Percentiles rank a stretch among this genome's conserved stretches.
Conservation (phyloP, 2,113 vertebrate genomes). For the Cheilinus undulatus region DNA sequence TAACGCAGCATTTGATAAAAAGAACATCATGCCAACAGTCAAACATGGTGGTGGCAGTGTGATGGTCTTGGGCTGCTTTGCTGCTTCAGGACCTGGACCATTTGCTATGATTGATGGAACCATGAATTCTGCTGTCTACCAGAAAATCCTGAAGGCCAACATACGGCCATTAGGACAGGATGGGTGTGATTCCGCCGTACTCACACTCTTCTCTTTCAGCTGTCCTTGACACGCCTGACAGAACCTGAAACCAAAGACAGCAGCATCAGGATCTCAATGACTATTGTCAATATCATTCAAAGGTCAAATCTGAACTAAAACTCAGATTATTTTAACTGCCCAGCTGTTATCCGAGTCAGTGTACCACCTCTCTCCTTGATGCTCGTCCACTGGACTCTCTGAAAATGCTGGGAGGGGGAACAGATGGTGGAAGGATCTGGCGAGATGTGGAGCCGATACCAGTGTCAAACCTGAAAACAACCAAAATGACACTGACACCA, state of each 20-base stretch:
- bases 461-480: conserved; percentile 87
- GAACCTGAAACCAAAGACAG: conserved; percentile 84
- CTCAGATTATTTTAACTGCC: no score
- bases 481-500: background rate
- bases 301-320: no score
- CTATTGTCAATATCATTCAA: no score
- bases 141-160: no score
- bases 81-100: no score
- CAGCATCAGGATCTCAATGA: no score
- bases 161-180: background rate
- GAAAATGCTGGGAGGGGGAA: conserved; percentile 93
- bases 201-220: conserved; percentile 93
- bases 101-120: no score
- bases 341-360: background rate
- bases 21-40: no score
- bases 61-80: no score
- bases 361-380: conserved; percentile 85
- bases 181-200: conserved; percentile 62
- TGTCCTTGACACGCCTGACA: conserved; percentile 93
- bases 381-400: conserved; percentile 85
- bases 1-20: no score
- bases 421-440: conserved; percentile 97
- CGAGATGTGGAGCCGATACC: conserved; percentile 96
- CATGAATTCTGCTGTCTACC: no score
- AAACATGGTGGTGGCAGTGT: no score